A percentile compares a stretch with the other conserved stretches of the same genome.
These are phyloP conservation scores for Dichetophora obliterata DNA, from an alignment of 2,888 invertebrate genomes.

Conservation along the genomic window DNA sequence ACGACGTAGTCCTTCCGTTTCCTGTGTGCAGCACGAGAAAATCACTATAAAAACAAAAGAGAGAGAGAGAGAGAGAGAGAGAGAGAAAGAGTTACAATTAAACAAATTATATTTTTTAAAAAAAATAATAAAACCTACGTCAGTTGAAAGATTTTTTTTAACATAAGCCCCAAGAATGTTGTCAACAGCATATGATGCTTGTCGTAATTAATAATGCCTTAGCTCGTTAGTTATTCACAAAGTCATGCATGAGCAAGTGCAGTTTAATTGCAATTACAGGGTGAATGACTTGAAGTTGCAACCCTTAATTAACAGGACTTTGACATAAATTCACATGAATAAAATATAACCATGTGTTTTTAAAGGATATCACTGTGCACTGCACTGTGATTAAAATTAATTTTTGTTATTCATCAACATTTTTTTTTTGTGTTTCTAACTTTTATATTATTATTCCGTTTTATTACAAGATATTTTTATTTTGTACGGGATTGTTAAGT, in stretches of 20 bases:
- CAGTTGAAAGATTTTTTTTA: background rate
- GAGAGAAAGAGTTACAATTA: background rate
- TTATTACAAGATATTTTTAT: no score
- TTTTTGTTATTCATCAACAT: no score
- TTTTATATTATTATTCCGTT: no score
- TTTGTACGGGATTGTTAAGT: no score
- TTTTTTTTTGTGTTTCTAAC: no score
- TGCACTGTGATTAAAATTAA: no score
- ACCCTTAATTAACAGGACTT: background rate
- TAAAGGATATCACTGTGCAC: no score
- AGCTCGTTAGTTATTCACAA: constrained; percentile 47
- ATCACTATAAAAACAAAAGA: constrained; percentile 72
- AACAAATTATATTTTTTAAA: background rate
- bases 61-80: background rate
- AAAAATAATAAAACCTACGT: background rate
- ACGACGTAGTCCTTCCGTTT: constrained; percentile 83
- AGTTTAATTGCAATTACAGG: background rate
- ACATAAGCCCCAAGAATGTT: no score
- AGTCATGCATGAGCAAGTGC: background rate
- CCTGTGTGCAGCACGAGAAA: constrained; percentile 77
- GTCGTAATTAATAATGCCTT: constrained; percentile 53
- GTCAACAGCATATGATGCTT: no score
- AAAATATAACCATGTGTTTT: no score
- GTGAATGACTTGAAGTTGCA: no score
- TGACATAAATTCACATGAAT: no score